A percentile compares a stretch with the other conserved stretches of the same genome.
Evolutionary conservation across 2,113 vertebrate species (phyloP).

Genomic region (Anguilla rostrata): DNA sequence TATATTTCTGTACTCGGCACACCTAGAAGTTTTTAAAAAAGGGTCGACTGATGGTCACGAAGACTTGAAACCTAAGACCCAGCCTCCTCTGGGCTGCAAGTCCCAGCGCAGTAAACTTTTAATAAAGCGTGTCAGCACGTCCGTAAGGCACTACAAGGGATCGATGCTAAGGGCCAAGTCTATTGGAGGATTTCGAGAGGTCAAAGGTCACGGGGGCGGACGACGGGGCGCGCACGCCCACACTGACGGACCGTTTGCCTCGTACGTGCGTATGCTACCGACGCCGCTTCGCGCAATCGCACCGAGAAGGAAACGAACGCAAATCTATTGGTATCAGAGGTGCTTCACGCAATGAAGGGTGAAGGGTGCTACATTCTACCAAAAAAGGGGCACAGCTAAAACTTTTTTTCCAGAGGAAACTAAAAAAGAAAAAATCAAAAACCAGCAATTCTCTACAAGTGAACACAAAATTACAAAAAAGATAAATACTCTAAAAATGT

Average conservation of each 20-base stretch:
- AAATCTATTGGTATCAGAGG: conserved; percentile 85
- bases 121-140: conserved; percentile 75
- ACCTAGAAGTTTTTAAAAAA: conserved; percentile 62
- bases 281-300: conserved; percentile 91
- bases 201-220: conserved; percentile 60
- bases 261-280: conserved; percentile 86
- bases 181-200: conserved; percentile 53
- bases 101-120: conserved; percentile 80
- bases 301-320: conserved; percentile 69
- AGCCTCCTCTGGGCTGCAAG: conserved; percentile 69
- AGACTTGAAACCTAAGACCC: conserved; percentile 57
- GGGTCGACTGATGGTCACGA: conserved; percentile 48
- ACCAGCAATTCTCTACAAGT: conserved; percentile 51
- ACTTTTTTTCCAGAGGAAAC: conserved; percentile 61
- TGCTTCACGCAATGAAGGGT: conserved; percentile 73
- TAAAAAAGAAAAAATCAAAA: conserved; percentile 39
- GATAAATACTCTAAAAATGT: conserved; percentile 74
- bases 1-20: conserved; percentile 55
- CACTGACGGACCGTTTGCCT: conserved; percentile 73
- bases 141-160: conserved; percentile 99
- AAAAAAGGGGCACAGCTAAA: conserved; percentile 70
- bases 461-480: conserved; percentile 54
- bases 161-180: conserved; percentile 82
- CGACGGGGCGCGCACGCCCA: conserved; percentile 59
- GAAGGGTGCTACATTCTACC: conserved; percentile 88